phyloP scores from a whole-genome alignment of 2,797 vertebrate species.

The Agapornis canus region DNA sequence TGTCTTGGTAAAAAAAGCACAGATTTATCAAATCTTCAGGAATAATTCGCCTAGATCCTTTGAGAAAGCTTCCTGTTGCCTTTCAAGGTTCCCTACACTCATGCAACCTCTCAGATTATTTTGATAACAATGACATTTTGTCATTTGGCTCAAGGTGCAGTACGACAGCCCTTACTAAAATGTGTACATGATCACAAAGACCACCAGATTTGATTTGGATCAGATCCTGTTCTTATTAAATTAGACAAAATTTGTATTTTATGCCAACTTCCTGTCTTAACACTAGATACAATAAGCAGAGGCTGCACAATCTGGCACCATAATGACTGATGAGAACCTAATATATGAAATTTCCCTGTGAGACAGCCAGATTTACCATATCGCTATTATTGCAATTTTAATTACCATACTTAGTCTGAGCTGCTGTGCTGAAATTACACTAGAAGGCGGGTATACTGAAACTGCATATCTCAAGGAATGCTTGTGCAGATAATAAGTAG shows the following conservation, averaged over 20 bases:
- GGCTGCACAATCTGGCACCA: background rate
- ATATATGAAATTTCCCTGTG: fast-evolving
- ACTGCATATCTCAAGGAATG: background rate
- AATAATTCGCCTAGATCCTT: background rate
- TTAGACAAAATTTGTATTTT: background rate
- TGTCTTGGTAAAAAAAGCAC: background rate
- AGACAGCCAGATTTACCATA: background rate
- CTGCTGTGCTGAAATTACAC: background rate
- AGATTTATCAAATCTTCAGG: background rate
- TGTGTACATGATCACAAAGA: background rate
- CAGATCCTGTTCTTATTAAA: background rate
- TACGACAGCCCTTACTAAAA: background rate
- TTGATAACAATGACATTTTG: background rate
- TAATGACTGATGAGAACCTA: background rate
- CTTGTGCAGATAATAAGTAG: background rate
- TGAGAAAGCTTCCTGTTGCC: background rate
- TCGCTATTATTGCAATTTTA: background rate
- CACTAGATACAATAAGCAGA: background rate
- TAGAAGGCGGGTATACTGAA: background rate
- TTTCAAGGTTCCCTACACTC: background rate
- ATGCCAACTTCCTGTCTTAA: background rate
- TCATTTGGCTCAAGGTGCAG: background rate
- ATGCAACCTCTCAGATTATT: background rate
- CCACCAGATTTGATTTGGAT: background rate
- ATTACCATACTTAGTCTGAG: background rate